Conservation (phyloP, 2,113 vertebrate genomes). For the Oncorhynchus nerka region DNA sequence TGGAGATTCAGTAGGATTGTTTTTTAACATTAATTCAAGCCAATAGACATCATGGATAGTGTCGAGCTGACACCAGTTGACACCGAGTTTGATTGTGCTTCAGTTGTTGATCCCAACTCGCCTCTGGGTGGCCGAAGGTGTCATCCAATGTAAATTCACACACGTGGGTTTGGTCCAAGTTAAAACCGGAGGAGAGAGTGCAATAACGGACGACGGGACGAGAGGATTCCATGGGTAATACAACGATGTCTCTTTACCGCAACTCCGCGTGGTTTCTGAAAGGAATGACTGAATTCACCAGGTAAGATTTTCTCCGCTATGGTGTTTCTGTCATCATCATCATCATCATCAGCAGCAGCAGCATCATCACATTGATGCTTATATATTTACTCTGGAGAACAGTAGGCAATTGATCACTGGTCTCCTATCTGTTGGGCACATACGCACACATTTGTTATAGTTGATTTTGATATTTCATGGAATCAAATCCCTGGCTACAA, state of each 20-base stretch:
- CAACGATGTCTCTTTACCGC: slow-evolving; percentile 76
- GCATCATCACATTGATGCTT: neutral
- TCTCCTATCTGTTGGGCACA: neutral
- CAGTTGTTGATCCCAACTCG: neutral
- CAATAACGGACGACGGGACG: neutral
- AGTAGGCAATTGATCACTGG: neutral
- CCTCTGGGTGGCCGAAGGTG: slow-evolving; percentile 35
- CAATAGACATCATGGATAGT: neutral
- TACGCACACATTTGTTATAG: no score
- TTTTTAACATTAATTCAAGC: no score
- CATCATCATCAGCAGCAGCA: no score
- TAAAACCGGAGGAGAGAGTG: slow-evolving; percentile 42
- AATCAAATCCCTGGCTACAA: no score
- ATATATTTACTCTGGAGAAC: neutral
- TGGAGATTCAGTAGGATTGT: no score
- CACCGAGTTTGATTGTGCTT: neutral
- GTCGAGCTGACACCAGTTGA: neutral
- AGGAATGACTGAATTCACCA: slow-evolving; percentile 77
- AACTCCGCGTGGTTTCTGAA: slow-evolving; percentile 79
- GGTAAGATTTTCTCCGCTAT: slow-evolving; percentile 55
- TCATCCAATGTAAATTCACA: slow-evolving; percentile 3
- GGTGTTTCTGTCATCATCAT: neutral
- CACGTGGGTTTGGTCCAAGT: slow-evolving; percentile 53
- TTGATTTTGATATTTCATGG: no score
- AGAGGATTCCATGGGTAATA: slow-evolving; percentile 34